Evolutionary conservation across 2,888 invertebrate species (phyloP), one percentile per base, ranked within the genome.

Genomic region (Amblyteles armatorius): DNA sequence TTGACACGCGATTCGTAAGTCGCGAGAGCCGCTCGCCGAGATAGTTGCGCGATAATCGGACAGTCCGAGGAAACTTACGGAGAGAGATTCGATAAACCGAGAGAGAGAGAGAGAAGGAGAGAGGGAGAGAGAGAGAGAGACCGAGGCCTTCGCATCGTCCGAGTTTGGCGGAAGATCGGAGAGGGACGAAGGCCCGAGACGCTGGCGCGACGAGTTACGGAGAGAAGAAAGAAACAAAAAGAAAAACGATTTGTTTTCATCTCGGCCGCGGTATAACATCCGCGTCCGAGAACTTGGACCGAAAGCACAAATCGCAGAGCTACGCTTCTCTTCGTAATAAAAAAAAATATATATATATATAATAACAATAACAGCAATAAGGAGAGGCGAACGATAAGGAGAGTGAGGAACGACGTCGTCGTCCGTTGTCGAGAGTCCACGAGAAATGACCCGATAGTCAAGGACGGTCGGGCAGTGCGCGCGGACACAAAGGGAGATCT

Each of bases 401-500:
- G 7, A 55, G 22, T 9, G 19, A 22, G 9, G 19, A 55, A 22
- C 55, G 55, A 52, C 65, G 22, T 40, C 50, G 76, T 78, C 67
- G 80, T 68, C 67, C 57, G 72, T 83, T 40, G 74, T 83, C 80
- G 68, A 57, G 81, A 84, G 77, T 81, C 73, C 81, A 82, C 68
- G 74, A 69, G 74, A 84, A 81, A 84, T 79, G 84, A 84, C 63
- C 69, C 78, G 82, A 76, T 83, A 83, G 73, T 79, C 82, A 84
- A 82, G 78, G 84, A 79, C 79, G 74, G 77, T 82, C 79, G 78
- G 36, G 72, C 57, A 73, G 65, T 63, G 79, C 63, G 40, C 63
- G 71, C 65, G 83, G 77, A 84, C 84, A 84, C 84, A 84, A 84
- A 84, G 84, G 79, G 74, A 84, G 69, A 78, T 71, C 76, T 71